Evolutionary conservation across 2,888 invertebrate genomes (phyloP).

Genomic region (Elegia similella): DNA sequence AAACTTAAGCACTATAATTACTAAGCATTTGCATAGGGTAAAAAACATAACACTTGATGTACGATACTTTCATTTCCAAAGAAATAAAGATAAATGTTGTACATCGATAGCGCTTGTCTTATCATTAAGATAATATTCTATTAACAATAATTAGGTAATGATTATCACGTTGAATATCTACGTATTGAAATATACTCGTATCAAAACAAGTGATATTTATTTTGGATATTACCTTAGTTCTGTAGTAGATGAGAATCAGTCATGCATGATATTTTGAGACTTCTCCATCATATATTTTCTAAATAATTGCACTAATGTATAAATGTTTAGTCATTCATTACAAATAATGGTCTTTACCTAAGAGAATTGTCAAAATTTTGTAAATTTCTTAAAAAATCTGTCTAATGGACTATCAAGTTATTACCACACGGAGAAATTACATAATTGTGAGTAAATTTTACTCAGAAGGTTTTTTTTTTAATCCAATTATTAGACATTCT

Average conservation of each 20-base stretch:
- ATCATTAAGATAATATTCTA: constrained; percentile 6
- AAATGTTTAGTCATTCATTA: too few species aligned
- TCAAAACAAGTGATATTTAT: not conserved
- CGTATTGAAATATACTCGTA: constrained; percentile 1
- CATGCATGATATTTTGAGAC: not conserved
- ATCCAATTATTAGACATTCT: too few species aligned
- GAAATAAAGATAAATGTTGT: not conserved
- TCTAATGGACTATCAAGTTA: too few species aligned
- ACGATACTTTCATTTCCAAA: not conserved
- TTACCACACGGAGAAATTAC: too few species aligned
- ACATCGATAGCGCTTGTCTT: not conserved
- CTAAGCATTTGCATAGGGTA: too few species aligned
- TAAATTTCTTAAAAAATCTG: too few species aligned
- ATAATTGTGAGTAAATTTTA: too few species aligned
- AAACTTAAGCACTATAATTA: too few species aligned
- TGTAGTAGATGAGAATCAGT: not conserved
- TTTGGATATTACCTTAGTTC: not conserved
- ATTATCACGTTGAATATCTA: not conserved
- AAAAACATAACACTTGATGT: not conserved
- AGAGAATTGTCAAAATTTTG: too few species aligned
- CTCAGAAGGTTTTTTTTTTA: too few species aligned
- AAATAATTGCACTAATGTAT: too few species aligned
- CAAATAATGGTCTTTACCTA: too few species aligned
- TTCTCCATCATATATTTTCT: not conserved
- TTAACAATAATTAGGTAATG: constrained; percentile 10